A percentile compares a stretch with the other conserved stretches of the same genome.
These are phyloP conservation scores for Actinia equina DNA, from an alignment of 64 coral and sea anemone species.

Conservation along the genomic window DNA sequence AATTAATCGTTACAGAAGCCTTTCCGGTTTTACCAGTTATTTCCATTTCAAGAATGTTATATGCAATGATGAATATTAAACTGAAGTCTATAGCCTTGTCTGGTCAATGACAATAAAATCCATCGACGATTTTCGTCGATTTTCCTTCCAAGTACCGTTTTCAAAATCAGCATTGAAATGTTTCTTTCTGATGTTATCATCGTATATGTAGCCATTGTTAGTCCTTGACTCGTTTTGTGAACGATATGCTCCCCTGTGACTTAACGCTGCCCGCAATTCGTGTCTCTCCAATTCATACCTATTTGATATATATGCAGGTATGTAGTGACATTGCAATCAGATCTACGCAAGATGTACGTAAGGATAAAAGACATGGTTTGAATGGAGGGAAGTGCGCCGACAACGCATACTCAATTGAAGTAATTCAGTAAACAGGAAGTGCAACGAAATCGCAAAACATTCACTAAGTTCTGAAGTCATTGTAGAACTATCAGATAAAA, in stretches of 20 bases:
- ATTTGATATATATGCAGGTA: not conserved
- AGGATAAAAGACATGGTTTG: no score
- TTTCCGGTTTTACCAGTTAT: no score
- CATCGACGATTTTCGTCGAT: not conserved
- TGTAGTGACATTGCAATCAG: not conserved
- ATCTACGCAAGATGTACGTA: no score
- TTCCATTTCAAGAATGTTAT: not conserved
- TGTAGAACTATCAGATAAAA: no score
- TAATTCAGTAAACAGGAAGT: no score
- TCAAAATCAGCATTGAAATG: not conserved
- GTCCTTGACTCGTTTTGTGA: not conserved
- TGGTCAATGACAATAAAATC: slow-evolving; percentile 7
- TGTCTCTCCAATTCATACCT: not conserved
- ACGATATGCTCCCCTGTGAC: not conserved
- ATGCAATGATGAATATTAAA: not conserved
- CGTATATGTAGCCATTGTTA: not conserved
- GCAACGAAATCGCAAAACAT: no score
- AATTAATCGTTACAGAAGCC: no score
- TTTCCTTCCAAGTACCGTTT: not conserved
- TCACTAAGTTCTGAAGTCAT: no score
- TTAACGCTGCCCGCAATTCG: not conserved
- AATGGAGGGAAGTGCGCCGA: no score
- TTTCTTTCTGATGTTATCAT: not conserved
- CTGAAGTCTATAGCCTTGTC: not conserved
- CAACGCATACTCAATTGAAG: no score